Conservation (phyloP, 2,888 invertebrate genomes). For the Caenorhabditis sp. region DNA sequence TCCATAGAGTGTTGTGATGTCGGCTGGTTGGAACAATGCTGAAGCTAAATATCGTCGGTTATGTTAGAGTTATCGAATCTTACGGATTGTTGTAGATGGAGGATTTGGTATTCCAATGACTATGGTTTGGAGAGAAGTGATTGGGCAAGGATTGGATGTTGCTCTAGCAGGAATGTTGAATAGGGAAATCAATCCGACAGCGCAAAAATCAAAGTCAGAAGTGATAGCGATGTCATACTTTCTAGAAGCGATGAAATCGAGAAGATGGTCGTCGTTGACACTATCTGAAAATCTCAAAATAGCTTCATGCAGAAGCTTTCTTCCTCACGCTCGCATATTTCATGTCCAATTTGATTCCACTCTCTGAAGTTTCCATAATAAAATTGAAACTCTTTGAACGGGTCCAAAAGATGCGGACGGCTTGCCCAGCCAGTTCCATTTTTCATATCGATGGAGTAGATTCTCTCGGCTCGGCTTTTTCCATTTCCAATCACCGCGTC, state of each 20-base stretch:
- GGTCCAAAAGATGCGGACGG: slow-evolving; percentile 52
- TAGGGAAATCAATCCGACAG: slow-evolving; percentile 21
- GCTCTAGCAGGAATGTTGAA: slow-evolving; percentile 38
- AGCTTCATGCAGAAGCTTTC: background rate
- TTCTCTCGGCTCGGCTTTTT: slow-evolving; percentile 35
- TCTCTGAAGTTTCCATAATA: slow-evolving; percentile 30
- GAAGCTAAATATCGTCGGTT: slow-evolving; percentile 1
- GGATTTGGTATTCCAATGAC: slow-evolving; percentile 33
- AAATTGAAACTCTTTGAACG: slow-evolving; percentile 47
- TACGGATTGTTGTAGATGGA: slow-evolving; percentile 36
- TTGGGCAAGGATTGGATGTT: slow-evolving; percentile 39
- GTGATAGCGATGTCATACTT: slow-evolving; percentile 64
- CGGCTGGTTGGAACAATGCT: slow-evolving; percentile 44
- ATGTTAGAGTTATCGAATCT: background rate
- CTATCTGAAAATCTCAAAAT: slow-evolving; percentile 36
- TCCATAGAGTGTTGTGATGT: slow-evolving; percentile 26
- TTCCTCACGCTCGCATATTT: slow-evolving; percentile 48
- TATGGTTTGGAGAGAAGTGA: slow-evolving; percentile 16
- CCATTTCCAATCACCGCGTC: slow-evolving; percentile 59
- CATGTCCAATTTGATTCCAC: slow-evolving; percentile 33
- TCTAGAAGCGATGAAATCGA: slow-evolving; percentile 47
- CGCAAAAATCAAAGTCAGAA: slow-evolving; percentile 64
- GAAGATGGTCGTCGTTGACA: slow-evolving; percentile 48
- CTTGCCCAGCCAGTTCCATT: slow-evolving; percentile 58
- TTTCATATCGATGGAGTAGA: slow-evolving; percentile 44